Conservation (phyloP, 1,140 invertebrate species). For the Neodiprion fabricii region DNA sequence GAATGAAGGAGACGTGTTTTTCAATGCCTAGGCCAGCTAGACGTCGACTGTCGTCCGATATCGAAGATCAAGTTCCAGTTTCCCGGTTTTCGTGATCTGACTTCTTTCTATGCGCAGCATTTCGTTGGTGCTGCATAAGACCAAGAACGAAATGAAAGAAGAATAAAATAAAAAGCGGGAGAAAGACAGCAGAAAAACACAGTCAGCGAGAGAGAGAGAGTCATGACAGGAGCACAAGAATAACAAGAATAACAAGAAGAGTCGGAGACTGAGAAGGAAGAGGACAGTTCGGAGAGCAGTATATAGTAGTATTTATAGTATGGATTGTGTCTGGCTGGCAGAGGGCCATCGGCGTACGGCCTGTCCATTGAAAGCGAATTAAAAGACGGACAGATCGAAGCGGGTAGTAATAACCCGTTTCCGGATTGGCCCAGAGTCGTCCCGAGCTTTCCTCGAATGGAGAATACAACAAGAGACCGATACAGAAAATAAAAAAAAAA, state of each 20-base stretch:
- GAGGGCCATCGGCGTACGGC: constrained; percentile 39
- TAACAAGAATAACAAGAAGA: neutral
- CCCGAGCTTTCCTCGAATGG: too few relatives aligned
- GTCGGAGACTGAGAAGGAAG: neutral
- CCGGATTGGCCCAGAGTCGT: too few relatives aligned
- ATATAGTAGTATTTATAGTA: constrained; percentile 52
- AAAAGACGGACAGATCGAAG: neutral
- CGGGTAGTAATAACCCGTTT: too few relatives aligned
- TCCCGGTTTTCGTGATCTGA: too few relatives aligned
- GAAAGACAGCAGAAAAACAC: neutral
- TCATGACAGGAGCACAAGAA: too few relatives aligned
- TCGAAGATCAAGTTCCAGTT: too few relatives aligned
- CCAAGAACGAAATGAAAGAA: neutral
- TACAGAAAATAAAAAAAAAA: neutral
- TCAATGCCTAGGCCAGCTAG: too few relatives aligned
- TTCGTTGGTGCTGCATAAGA: too few relatives aligned
- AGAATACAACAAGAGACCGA: neutral
- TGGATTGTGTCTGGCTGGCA: constrained; percentile 56
- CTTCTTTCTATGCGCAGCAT: too few relatives aligned
- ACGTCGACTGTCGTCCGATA: too few relatives aligned
- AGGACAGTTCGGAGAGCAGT: constrained; percentile 38
- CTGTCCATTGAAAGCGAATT: constrained; percentile 5
- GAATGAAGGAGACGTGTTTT: too few relatives aligned
- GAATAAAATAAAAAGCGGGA: neutral
- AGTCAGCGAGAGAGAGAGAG: neutral